Base-by-base conservation (phyloP, 2,113 vertebrate species). In the Anolis carolinensis region DNA sequence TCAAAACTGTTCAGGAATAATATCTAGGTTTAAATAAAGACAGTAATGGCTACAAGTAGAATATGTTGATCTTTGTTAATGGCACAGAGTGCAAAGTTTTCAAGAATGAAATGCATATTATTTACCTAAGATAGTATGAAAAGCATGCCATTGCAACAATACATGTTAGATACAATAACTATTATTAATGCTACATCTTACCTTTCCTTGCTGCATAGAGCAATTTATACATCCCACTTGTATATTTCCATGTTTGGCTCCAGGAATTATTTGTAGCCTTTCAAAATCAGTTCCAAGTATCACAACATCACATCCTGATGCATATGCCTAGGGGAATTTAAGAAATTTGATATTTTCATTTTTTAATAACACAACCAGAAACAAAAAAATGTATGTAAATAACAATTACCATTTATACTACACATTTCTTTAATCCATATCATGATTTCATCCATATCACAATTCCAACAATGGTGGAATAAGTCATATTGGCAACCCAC, bases 151-250 rank as follows among this genome's bases (percentile, higher is more conserved):
- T 73, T 0, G 4, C 10, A 78, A 72, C 1, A 89, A 2, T 59
- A 59, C 16, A 13, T 59, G 32, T 27, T 11, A 76, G 21, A n/a
- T 25, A 23, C n/a, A 88, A 55, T 2, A 68, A 20, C 39, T 44
- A 92, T 20, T 75, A 82, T 76, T 0, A 20, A 1, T 74, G 27
- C 30, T 30, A 90, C 50, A 70, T 96, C 96, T 78, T 97, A 99
- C 99, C 97, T 98, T 98, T 79, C 98, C 98, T 88, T 97, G 98
- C 81, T 97, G 98, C 94, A 97, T 92, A 70, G 99, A 99, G 93
- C 98, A 99, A 94, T 98, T 98, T 82, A 99, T 97, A 94, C 99
- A 99, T 84, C 98, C 98, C 85, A 99, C 98, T 95, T 98, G 98
- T 93, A 99, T 97, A 93, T 99, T 99, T 86, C 99, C 99, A 96